These are phyloP conservation scores for Cercopithecus mona DNA, from an alignment of 2,113 vertebrate genomes.

Conservation along the genomic window DNA sequence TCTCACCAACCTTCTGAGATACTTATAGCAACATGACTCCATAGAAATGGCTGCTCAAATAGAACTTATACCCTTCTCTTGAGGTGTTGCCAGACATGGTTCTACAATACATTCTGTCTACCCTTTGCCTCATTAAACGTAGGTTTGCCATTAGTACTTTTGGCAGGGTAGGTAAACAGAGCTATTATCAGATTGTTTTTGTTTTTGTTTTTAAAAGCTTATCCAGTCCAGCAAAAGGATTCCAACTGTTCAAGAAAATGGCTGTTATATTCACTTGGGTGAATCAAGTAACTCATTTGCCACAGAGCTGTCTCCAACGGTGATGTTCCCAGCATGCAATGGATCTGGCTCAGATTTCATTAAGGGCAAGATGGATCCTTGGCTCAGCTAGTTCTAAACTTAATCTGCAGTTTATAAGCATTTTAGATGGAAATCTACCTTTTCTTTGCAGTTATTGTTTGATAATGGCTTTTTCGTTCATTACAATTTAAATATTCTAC, in stretches of 20 bases:
- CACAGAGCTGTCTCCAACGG: neutral
- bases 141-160: neutral
- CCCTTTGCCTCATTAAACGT: neutral
- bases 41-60: neutral
- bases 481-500: neutral
- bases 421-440: neutral
- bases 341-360: slow-evolving; percentile 4
- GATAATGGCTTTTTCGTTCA: neutral
- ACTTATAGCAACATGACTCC: neutral
- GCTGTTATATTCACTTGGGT: slow-evolving; percentile 43
- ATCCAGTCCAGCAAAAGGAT: neutral
- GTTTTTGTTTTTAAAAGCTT: slow-evolving; percentile 48
- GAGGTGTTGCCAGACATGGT: neutral
- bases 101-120: neutral
- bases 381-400: neutral
- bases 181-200: neutral
- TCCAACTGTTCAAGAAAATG: slow-evolving; percentile 52
- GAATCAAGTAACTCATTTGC: slow-evolving; percentile 43
- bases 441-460: slow-evolving; percentile 7
- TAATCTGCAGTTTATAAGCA: neutral
- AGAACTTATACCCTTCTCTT: neutral
- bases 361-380: neutral
- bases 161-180: neutral
- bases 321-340: neutral
- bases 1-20: neutral